A percentile compares a stretch with the other conserved stretches of the same genome.
phyloP scores from a whole-genome alignment of 2,888 invertebrate genomes.

The Meta bourneti region DNA sequence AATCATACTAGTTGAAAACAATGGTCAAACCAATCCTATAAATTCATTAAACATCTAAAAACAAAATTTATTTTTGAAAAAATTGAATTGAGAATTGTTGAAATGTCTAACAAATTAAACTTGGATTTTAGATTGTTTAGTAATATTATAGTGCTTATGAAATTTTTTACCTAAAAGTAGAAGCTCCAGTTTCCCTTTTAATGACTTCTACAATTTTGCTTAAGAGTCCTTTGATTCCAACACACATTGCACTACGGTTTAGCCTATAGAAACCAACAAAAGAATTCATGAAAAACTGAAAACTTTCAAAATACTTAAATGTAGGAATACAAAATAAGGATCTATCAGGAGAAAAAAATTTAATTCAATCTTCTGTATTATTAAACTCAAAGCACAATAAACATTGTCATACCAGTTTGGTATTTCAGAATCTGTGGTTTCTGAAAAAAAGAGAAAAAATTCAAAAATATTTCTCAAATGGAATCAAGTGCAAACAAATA shows the following conservation, averaged over 20 bases:
- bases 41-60: too few relatives aligned
- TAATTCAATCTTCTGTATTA: background rate
- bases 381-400: background rate
- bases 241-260: conserved; percentile 80
- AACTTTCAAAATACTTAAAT: background rate
- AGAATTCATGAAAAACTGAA: too few relatives aligned
- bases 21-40: too few relatives aligned
- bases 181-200: conserved; percentile 81
- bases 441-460: conserved; percentile 23
- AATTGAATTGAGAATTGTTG: too few relatives aligned
- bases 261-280: conserved; percentile 32
- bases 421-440: conserved; percentile 6
- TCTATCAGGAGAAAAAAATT: background rate
- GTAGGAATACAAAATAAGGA: background rate
- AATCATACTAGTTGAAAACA: too few relatives aligned
- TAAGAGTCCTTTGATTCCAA: conserved; percentile 80
- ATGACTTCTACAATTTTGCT: conserved; percentile 81
- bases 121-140: too few relatives aligned
- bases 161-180: conserved; percentile 80
- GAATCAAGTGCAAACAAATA: background rate
- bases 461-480: background rate
- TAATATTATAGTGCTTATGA: background rate
- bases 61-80: too few relatives aligned
- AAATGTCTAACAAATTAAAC: too few relatives aligned
- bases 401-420: background rate